phyloP scores from a whole-genome alignment of 2,888 invertebrate genomes.

The Tribolium freemani region DNA sequence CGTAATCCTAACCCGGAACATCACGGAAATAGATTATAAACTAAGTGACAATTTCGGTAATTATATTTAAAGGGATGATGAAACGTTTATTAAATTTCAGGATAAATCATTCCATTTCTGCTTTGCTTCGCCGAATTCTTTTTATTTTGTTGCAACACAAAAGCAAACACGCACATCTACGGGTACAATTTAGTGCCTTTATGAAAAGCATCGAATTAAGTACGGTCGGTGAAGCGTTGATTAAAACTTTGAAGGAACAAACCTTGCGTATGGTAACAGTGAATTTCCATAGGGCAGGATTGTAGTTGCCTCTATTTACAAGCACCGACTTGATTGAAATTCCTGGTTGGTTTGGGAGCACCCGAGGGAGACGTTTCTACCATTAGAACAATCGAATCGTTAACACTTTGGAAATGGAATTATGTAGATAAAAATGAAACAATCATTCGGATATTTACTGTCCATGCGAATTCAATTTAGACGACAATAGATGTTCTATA shows the following conservation, averaged over 20 bases:
- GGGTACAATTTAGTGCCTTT: background rate
- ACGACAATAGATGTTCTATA: conserved; percentile 40
- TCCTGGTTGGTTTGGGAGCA: background rate
- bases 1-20: conserved; percentile 1
- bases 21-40: conserved; percentile 12
- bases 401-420: background rate
- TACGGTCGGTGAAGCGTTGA: background rate
- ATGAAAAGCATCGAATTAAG: background rate
- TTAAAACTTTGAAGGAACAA: conserved; percentile 18
- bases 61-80: conserved; percentile 25
- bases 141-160: background rate
- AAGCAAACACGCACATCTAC: background rate
- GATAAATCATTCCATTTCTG: background rate
- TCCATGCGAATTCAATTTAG: conserved; percentile 26
- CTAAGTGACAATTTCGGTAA: conserved; percentile 21
- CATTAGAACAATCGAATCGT: background rate
- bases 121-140: background rate
- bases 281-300: conserved; percentile 16
- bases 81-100: conserved; percentile 24
- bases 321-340: conserved; percentile 12
- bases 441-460: conserved; percentile 3
- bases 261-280: background rate
- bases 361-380: conserved; percentile 7
- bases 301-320: conserved; percentile 3
- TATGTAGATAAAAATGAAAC: background rate